Conservation (phyloP, 2,888 invertebrate genomes). For the Drosophila lutescens region DNA sequence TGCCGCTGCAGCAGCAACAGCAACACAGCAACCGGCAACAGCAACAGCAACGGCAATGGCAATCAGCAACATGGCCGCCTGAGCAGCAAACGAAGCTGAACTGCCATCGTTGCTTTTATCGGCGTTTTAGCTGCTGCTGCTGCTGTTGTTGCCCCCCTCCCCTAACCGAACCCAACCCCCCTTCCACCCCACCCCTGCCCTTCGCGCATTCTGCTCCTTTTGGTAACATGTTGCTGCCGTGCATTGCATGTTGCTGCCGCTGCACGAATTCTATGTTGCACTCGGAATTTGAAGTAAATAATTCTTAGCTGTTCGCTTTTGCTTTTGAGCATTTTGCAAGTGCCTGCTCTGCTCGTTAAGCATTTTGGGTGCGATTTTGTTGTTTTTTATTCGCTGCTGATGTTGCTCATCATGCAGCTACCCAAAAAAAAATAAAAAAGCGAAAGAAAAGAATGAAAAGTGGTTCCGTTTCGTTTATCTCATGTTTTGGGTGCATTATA, state of each 20-base stretch:
- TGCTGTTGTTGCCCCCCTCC: slow-evolving; percentile 18
- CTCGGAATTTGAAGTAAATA: slow-evolving; percentile 77
- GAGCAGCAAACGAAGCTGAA: slow-evolving; percentile 81
- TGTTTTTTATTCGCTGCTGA: slow-evolving; percentile 52
- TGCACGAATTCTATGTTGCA: slow-evolving; percentile 83
- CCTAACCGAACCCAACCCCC: neutral
- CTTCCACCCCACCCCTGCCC: neutral
- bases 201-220: slow-evolving; percentile 45
- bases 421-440: slow-evolving; percentile 4
- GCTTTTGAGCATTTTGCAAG: slow-evolving; percentile 70
- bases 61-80: slow-evolving; percentile 76
- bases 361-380: slow-evolving; percentile 74
- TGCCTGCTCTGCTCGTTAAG: slow-evolving; percentile 82
- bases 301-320: slow-evolving; percentile 60
- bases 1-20: slow-evolving; percentile 45
- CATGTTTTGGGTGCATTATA: slow-evolving; percentile 57
- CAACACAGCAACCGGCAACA: slow-evolving; percentile 9
- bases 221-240: slow-evolving; percentile 72
- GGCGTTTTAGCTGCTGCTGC: slow-evolving; percentile 65
- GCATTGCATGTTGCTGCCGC: slow-evolving; percentile 54
- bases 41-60: slow-evolving; percentile 55
- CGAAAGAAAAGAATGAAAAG: slow-evolving; percentile 56
- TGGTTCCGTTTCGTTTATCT: slow-evolving; percentile 82
- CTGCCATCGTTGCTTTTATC: slow-evolving; percentile 74
- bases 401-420: slow-evolving; percentile 64